These are phyloP conservation scores for Gonioctena quinquepunctata DNA, from an alignment of 1,140 invertebrate genomes.

Conservation along the genomic window DNA sequence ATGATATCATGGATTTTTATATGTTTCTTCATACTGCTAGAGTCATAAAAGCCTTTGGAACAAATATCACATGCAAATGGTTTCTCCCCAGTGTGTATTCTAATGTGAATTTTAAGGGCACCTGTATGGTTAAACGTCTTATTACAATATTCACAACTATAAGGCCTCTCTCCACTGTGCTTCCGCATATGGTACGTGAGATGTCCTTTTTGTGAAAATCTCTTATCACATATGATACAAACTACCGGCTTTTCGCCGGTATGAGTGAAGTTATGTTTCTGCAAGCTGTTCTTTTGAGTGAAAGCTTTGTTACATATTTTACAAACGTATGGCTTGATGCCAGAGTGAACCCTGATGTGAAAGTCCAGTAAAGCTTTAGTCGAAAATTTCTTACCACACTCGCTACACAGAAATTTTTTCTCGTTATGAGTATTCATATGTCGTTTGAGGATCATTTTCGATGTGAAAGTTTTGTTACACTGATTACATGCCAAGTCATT, in stretches of 20 bases:
- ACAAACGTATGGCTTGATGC: conserved; percentile 74
- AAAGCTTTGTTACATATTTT: conserved; percentile 73
- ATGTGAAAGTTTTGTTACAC: conserved; percentile 26
- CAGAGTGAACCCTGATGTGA: conserved; percentile 50
- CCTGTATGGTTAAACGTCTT: conserved; percentile 37
- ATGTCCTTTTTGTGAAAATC: conserved; percentile 71
- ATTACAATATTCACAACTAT: conserved; percentile 31
- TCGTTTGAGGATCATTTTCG: conserved; percentile 19
- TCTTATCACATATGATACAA: conserved; percentile 73
- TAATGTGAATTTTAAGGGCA: conserved; percentile 63
- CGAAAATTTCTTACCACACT: conserved; percentile 39
- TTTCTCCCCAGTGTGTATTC: conserved; percentile 66
- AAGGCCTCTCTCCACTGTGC: conserved; percentile 60
- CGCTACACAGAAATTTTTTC: conserved; percentile 43
- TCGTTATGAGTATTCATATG: conserved; percentile 41
- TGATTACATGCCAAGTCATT: conserved; percentile 22
- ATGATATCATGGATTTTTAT: conserved; percentile 16
- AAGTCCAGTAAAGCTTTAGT: conserved; percentile 32
- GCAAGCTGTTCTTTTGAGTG: conserved; percentile 62
- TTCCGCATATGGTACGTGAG: conserved; percentile 67
- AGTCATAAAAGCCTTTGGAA: conserved; percentile 39
- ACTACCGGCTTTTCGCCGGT: conserved; percentile 72
- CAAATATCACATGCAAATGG: conserved; percentile 45
- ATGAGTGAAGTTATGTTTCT: conserved; percentile 70
- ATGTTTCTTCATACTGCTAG: conserved; percentile 38